Conservation (phyloP, 37 sponge, comb jelly and placozoan genomes). For the Bolinopsis microptera region DNA sequence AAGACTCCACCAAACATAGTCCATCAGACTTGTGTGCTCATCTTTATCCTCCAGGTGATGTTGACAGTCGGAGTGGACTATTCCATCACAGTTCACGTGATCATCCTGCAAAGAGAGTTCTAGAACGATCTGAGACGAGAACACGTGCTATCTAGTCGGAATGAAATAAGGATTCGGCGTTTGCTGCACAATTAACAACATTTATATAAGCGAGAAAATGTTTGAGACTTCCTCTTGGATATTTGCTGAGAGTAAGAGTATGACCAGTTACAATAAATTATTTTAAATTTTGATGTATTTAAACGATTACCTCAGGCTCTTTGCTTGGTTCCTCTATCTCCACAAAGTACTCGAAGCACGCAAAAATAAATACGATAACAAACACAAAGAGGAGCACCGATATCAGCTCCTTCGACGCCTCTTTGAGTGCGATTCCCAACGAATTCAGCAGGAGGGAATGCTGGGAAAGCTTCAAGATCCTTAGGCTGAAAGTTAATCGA, state of each 20-base stretch:
- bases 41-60: neutral
- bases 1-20: conserved; percentile 13
- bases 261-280: too few species aligned
- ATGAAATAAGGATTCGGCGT: too few species aligned
- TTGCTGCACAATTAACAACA: too few species aligned
- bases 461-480: neutral
- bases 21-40: neutral
- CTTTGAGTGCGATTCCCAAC: neutral
- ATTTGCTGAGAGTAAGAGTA: too few species aligned
- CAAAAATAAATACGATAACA: conserved; percentile 19
- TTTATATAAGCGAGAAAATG: too few species aligned
- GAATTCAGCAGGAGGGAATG: conserved; percentile 3
- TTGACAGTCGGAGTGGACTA: neutral
- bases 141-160: too few species aligned
- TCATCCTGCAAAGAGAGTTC: too few species aligned
- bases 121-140: too few species aligned
- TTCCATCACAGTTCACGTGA: too few species aligned
- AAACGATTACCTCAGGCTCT: neutral
- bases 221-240: too few species aligned
- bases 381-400: neutral
- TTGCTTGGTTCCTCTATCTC: conserved; percentile 1
- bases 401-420: neutral
- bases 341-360: conserved; percentile 15
- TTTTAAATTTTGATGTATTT: too few species aligned
- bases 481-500: neutral